A percentile compares a stretch with the other conserved stretches of the same genome.
These are phyloP conservation scores for Myotis myotis DNA, from an alignment of 2,797 vertebrate species.

Conservation along the genomic window DNA sequence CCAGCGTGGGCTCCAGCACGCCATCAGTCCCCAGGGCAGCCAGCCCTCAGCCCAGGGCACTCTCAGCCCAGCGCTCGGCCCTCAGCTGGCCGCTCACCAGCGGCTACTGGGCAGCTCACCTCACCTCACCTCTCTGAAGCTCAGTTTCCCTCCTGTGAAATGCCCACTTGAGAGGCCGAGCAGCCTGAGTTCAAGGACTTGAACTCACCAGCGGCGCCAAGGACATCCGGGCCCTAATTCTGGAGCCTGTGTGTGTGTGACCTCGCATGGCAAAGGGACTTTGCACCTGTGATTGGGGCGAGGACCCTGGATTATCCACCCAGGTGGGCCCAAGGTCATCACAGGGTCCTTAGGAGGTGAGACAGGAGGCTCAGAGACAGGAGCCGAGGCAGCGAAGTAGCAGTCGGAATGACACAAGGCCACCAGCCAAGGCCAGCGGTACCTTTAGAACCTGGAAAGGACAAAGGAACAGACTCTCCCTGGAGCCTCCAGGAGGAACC, in stretches of 20 bases:
- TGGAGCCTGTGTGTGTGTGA: neutral
- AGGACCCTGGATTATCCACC: neutral
- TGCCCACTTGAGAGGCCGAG: neutral
- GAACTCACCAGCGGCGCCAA: neutral
- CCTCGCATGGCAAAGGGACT: neutral
- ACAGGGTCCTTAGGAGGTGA: neutral
- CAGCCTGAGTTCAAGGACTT: neutral
- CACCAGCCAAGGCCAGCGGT: fast-evolving
- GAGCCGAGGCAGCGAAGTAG: fast-evolving
- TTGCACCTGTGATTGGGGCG: neutral
- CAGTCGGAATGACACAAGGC: fast-evolving
- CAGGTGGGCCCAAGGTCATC: neutral
- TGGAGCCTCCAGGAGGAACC: neutral
- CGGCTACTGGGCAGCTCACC: fast-evolving
- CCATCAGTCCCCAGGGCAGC: fast-evolving
- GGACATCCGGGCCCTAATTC: fast-evolving
- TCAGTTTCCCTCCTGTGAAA: neutral
- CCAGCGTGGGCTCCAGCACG: neutral
- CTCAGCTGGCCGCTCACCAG: neutral
- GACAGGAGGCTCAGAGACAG: too few relatives aligned
- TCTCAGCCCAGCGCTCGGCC: fast-evolving
- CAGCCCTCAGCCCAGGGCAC: fast-evolving
- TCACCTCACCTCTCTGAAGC: neutral
- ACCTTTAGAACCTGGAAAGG: neutral
- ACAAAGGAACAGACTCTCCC: too few relatives aligned